Base-by-base conservation (phyloP, 2,888 invertebrate genomes). In the Meiosimyza decipiens region DNA sequence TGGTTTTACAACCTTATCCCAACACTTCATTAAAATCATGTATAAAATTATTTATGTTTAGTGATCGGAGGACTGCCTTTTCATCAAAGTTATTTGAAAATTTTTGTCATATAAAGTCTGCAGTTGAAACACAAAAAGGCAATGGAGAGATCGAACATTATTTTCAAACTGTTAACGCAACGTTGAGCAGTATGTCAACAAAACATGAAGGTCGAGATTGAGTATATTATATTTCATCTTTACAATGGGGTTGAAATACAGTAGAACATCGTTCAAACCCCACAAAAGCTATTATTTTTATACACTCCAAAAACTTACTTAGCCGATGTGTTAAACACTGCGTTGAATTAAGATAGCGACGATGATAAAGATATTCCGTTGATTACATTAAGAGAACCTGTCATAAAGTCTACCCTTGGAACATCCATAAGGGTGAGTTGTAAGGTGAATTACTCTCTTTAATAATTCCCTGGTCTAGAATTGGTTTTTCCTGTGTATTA, bases 371-470 rank as follows among this genome's bases (percentile, higher is more conserved):
- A 28, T 16, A 18, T 73, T 7, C 54, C 63, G 40, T 33, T 75
- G 50, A 52, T 52, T 1, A 63, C 66, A 12, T 47, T 75, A n/a
- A 62, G 63, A 5, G 59, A 67, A 50, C 13, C 16, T 13, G 74
- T 68, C 2, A 66, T 40, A 47, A 15, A 50, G n/a, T n/a, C n/a
- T n/a, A n/a, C n/a, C n/a, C n/a, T n/a, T n/a, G n/a, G n/a, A n/a
- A n/a, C n/a, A n/a, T n/a, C n/a, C n/a, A n/a, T n/a, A n/a, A n/a
- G n/a, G n/a, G n/a, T n/a, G n/a, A n/a, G n/a, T n/a, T n/a, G n/a
- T n/a, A n/a, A n/a, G n/a, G n/a, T n/a, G n/a, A n/a, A n/a, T n/a
- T n/a, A n/a, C n/a, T n/a, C n/a, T n/a, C n/a, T n/a, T n/a, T n/a
- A n/a, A n/a, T n/a, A n/a, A n/a, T n/a, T n/a, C n/a, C n/a, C n/a